Evolutionary conservation across 2,113 vertebrate species (phyloP).

Genomic region (Cichladusa arquata): DNA sequence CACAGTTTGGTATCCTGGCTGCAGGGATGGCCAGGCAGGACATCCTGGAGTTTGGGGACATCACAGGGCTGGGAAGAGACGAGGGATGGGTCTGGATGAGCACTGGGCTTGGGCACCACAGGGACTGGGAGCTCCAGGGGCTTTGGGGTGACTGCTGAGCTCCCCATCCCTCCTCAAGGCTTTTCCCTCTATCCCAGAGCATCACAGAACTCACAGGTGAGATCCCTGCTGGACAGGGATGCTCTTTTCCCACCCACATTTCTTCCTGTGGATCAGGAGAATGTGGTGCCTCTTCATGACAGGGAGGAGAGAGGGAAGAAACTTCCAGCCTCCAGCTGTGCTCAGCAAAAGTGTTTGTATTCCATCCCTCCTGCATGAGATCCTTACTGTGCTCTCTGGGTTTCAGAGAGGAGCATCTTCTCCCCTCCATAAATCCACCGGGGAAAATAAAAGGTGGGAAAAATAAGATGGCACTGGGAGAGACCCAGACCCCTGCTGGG

Average conservation of each 20-base stretch:
- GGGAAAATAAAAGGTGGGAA: not conserved
- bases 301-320: not conserved
- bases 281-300: not conserved
- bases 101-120: rapidly evolving
- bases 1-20: rapidly evolving
- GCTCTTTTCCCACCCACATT: not conserved
- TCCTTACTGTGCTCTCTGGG: rapidly evolving
- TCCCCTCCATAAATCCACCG: not conserved
- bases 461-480: not conserved
- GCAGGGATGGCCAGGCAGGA: not conserved
- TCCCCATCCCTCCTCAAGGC: not conserved
- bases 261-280: not conserved
- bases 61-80: not conserved
- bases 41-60: not conserved
- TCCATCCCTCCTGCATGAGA: rapidly evolving
- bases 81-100: rapidly evolving
- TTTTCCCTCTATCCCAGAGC: not conserved
- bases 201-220: rapidly evolving
- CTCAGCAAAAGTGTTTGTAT: rapidly evolving
- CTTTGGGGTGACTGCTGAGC: not conserved
- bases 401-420: not conserved
- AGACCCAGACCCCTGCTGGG: rapidly evolving
- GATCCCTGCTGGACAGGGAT: rapidly evolving
- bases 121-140: not conserved
- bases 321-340: not conserved